phyloP scores from a whole-genome alignment of 2,113 vertebrate genomes.

The Thryonomys swinderianus region DNA sequence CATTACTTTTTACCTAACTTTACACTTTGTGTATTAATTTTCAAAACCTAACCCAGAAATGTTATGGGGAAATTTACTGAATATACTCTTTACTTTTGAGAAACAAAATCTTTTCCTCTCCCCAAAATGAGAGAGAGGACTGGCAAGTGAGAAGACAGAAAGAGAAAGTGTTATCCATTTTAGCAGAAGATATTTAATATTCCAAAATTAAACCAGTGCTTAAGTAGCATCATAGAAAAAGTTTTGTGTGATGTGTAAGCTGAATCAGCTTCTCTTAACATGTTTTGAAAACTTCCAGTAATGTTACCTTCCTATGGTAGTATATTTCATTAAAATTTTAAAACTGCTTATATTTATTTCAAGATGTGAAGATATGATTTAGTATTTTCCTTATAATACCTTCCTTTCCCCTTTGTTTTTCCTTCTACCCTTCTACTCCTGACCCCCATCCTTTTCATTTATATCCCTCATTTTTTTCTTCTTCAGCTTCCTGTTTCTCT shows the following conservation, averaged over 20 bases:
- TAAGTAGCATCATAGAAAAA: neutral
- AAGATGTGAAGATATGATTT: neutral
- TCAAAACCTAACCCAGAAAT: neutral
- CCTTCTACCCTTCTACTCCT: fast-evolving
- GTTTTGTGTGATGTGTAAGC: neutral
- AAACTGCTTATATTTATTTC: neutral
- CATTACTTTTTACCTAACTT: slow-evolving; percentile 3
- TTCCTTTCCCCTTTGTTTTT: neutral
- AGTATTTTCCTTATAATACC: neutral
- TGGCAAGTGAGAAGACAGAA: neutral
- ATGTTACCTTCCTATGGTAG: neutral
- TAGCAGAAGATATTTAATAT: neutral
- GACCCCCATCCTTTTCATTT: too few relatives aligned
- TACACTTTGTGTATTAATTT: neutral
- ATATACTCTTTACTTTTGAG: neutral
- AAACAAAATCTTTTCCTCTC: neutral
- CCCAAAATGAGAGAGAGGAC: neutral
- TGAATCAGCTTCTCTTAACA: neutral
- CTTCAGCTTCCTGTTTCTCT: neutral
- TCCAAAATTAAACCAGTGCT: neutral
- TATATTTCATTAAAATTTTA: neutral
- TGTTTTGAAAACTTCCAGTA: neutral
- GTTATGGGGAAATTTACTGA: neutral
- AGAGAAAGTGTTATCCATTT: neutral
- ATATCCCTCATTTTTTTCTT: too few relatives aligned